Base-by-base conservation (phyloP, 2,888 invertebrate genomes). In the Lithophane socia region DNA sequence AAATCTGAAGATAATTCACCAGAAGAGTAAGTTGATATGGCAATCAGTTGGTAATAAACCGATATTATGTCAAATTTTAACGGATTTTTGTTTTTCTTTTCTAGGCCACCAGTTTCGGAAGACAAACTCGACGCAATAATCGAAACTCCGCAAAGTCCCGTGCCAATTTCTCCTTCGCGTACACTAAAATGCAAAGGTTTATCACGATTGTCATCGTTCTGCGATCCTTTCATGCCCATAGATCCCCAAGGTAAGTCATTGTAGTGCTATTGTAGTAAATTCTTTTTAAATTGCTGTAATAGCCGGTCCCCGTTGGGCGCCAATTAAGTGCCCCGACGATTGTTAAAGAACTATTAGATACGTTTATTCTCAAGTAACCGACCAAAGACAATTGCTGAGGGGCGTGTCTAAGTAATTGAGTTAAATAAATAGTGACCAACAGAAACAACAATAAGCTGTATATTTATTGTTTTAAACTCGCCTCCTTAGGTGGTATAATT, bases 181-280 rank as follows among this genome's bases (percentile, higher is more conserved):
- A 80, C 84, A 21, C 90, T 91, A 74, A 92, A 92, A 89, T 93
- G 91, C 81, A 91, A 91, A 70, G 91, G 92, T 1, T 86, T 89
- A 64, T 84, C 92, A 24, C 86, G 68, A 49, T 77, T 94, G 44
- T 92, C 92, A 3, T 77, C 88, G 1, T 90, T 93, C 72, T 95
- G 93, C 83, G 93, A 95, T 71, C 94, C 95, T 1, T 93, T 93
- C 74, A 87, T 92, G 70, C 94, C 97, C 0, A 95, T 97, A 73
- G 97, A 97, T 92, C 97, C 97, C 5, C 97, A 97, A 91, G 97
- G 97, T 94, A 86, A 91, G 90, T 84, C 73, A 75, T 78, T 76
- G 29, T 13, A 63, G 24, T 56, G 49, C 49, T 0, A 58, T 60
- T 54, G 24, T 29, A 72, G 74, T 79, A 80, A 88, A 83, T 87